These are phyloP conservation scores for Drosophila austrosaltans DNA, from an alignment of 2,888 invertebrate species.

Conservation along the genomic window DNA sequence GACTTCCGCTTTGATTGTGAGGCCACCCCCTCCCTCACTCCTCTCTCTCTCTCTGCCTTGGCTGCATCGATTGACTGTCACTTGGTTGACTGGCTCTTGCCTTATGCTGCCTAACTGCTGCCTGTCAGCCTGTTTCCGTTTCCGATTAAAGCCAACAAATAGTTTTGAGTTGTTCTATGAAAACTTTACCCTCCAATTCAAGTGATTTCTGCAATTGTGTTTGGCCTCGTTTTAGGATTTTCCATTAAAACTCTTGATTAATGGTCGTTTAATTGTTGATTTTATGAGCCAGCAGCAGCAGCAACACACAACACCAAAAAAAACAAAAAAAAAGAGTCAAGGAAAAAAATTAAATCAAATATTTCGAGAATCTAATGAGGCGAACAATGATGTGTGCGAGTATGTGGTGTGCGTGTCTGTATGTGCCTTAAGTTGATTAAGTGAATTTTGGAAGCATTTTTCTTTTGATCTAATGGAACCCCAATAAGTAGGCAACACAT, in stretches of 20 bases:
- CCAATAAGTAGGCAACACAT: constrained; percentile 2
- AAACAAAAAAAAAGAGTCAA: not conserved
- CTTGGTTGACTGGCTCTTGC: constrained; percentile 72
- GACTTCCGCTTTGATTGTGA: constrained; percentile 79
- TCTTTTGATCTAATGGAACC: not conserved
- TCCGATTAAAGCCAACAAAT: constrained; percentile 79
- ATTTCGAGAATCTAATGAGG: constrained; percentile 9
- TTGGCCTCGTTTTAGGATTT: constrained; percentile 33
- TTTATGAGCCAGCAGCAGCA: constrained; percentile 29
- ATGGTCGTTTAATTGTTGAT: constrained; percentile 72
- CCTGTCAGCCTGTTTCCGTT: constrained; percentile 80
- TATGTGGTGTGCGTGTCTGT: constrained; percentile 4
- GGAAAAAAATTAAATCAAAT: constrained; percentile 16
- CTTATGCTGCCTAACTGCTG: constrained; percentile 43
- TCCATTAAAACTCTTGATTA: constrained; percentile 70
- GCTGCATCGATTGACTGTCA: constrained; percentile 73
- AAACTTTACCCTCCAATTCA: constrained; percentile 32
- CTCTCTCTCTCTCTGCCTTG: not conserved
- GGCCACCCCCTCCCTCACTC: constrained; percentile 35
- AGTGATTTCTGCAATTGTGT: constrained; percentile 68
- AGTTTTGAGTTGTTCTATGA: constrained; percentile 58
- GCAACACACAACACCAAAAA: not conserved
- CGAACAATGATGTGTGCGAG: not conserved
- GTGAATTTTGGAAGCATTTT: not conserved
- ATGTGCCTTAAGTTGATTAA: not conserved